These are phyloP conservation scores for Bilobella aurantiaca DNA, from an alignment of 1,140 invertebrate species.

Conservation along the genomic window DNA sequence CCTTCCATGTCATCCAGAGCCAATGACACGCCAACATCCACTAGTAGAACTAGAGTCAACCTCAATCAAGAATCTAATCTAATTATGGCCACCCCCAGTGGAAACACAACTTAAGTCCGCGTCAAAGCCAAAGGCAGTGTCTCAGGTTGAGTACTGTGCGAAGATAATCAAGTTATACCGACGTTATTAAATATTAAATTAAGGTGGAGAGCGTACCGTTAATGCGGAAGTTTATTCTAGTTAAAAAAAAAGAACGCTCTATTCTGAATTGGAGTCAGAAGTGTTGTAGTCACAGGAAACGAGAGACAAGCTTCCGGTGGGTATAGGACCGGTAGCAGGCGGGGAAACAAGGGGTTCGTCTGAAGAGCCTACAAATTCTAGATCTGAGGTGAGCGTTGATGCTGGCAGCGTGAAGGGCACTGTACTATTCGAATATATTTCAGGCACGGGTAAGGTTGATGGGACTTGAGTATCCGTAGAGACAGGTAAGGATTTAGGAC, in stretches of 20 bases:
- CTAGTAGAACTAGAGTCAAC: neutral
- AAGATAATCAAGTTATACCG: neutral
- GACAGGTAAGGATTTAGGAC: neutral
- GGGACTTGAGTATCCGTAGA: neutral
- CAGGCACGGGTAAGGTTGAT: no score
- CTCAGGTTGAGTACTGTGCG: neutral
- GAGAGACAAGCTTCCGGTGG: conserved; percentile 13
- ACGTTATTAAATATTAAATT: neutral
- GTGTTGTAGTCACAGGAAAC: conserved; percentile 19
- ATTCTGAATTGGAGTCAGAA: no score
- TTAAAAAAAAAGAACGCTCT: no score
- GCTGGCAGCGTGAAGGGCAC: no score
- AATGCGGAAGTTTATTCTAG: no score
- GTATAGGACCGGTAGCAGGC: no score
- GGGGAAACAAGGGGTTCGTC: no score
- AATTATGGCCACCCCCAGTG: neutral
- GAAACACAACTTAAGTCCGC: neutral
- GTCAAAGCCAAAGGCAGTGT: neutral
- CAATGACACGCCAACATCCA: neutral
- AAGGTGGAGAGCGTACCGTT: no score
- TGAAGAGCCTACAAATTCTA: no score
- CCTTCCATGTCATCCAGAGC: neutral
- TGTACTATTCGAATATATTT: no score
- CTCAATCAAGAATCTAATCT: neutral
- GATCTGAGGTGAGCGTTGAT: no score